Evolutionary conservation across 2,113 vertebrate species (phyloP).

Genomic region (Panthera tigris): DNA sequence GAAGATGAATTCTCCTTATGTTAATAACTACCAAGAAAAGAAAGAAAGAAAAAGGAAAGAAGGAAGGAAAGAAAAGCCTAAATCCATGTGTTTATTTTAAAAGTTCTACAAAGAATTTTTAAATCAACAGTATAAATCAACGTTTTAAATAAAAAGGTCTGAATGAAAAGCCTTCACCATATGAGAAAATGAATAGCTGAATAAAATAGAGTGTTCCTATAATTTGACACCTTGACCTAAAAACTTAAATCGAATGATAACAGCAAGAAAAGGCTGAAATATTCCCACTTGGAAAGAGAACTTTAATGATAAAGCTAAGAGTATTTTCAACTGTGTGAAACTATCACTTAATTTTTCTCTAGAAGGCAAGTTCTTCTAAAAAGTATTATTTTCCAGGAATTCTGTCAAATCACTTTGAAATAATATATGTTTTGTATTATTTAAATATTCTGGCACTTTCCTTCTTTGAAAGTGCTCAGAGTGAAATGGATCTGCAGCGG

Average conservation of each 20-base stretch:
- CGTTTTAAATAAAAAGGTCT: slow-evolving; percentile 33
- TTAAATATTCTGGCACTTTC: slow-evolving; percentile 53
- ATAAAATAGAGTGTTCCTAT: slow-evolving; percentile 4
- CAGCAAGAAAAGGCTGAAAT: slow-evolving; percentile 42
- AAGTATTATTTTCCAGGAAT: slow-evolving; percentile 57
- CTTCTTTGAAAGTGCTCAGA: slow-evolving; percentile 51
- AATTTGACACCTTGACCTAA: slow-evolving; percentile 54
- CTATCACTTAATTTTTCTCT: slow-evolving; percentile 31
- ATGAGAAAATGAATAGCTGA: slow-evolving; percentile 29
- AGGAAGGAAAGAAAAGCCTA: neutral
- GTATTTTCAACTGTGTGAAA: slow-evolving; percentile 21
- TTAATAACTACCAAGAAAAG: neutral
- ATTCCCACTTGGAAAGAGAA: slow-evolving; percentile 27
- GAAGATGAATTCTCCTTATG: slow-evolving; percentile 19
- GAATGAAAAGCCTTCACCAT: slow-evolving; percentile 24
- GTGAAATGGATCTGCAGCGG: slow-evolving; percentile 42
- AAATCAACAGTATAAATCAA: slow-evolving; percentile 36
- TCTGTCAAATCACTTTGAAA: slow-evolving; percentile 51
- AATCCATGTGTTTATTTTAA: neutral
- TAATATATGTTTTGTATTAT: slow-evolving; percentile 33
- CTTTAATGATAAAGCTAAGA: slow-evolving; percentile 30
- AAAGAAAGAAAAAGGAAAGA: no score
- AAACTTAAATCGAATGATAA: slow-evolving; percentile 40
- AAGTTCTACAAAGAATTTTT: slow-evolving; percentile 58
- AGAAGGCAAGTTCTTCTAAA: slow-evolving; percentile 44